Percentiles rank a stretch among this genome's conserved stretches.
Evolutionary conservation across 2,113 vertebrate species (phyloP).

Genomic region (Sturnus vulgaris): DNA sequence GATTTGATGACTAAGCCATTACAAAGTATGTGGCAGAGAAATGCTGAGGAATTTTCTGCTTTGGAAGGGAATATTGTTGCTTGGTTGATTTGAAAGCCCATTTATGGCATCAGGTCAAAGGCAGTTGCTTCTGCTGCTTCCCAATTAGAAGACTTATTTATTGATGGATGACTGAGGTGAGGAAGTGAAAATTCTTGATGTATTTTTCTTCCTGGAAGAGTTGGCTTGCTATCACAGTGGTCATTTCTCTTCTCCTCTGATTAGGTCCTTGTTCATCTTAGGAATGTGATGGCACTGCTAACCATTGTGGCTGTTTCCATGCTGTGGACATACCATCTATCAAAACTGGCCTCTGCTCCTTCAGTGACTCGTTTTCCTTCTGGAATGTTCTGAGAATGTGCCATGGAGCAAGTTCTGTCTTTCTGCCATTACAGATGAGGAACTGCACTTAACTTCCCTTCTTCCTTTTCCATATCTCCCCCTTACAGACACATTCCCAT

Average conservation of each 20-base stretch:
- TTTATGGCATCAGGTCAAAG: slow-evolving; percentile 14
- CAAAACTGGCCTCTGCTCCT: background rate
- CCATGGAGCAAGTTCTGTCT: background rate
- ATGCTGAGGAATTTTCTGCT: background rate
- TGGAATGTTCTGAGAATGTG: background rate
- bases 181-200: background rate
- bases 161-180: background rate
- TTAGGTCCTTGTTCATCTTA: background rate
- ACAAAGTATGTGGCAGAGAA: background rate
- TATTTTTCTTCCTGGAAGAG: background rate
- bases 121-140: slow-evolving; percentile 7
- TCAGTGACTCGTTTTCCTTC: background rate
- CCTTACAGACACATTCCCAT: background rate
- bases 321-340: background rate
- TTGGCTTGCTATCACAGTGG: background rate
- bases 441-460: background rate
- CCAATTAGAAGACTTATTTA: background rate
- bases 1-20: slow-evolving; percentile 1
- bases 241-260: background rate
- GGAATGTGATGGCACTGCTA: background rate
- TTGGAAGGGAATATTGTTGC: background rate
- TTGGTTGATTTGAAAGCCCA: slow-evolving; percentile 18
- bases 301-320: background rate
- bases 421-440: background rate
- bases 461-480: background rate